Evolutionary conservation across 2,888 invertebrate species (phyloP), one percentile per base, ranked within the genome.

Genomic region (Corythucha ciliata): DNA sequence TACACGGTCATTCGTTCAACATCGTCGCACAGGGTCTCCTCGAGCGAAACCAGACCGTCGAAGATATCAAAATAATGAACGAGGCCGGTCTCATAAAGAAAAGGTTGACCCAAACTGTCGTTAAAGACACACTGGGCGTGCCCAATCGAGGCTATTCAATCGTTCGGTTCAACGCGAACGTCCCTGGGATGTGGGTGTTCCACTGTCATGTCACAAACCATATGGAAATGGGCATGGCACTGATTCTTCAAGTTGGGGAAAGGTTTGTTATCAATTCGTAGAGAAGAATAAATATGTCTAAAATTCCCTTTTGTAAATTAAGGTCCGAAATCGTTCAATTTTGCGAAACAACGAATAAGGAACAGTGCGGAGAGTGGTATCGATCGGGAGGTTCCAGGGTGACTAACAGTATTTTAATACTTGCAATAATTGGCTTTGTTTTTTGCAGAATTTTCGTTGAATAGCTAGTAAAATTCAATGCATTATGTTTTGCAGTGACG

Each of bases 121-220:
- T 63, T 7, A 74, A 74, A 58, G 74, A 74, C 58, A 72, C 69
- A 1, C 62, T 72, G 14, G 66, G 67, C 32, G 67, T 73, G 2
- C 73, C 74, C 2, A 66, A 66, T 40, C 69, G 68, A 27, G 74
- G 74, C 12, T 74, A 67, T 52, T 64, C 67, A 0, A 64, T 73
- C 4, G 52, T 74, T 4, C 63, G 73, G 32, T 72, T 74, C 52
- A 49, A 62, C 18, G 71, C 74, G 7, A 55, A 64, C 24, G 24
- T 53, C 61, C 16, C 62, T 69, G 74, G 73, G 36, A 68, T 65
- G 53, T 71, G 71, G 71, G 60, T 72, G 36, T 65, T 71, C 50
- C 72, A 72, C 58, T 72, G 72, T 52, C 72, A 72, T 59, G 63
- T 71, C 3, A 65, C 68, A 16, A 69, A 70, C 59, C 72, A 72